These are phyloP conservation scores for Hydractinia echinata DNA, from an alignment of 30 jellyfish, hydroid and myxozoan genomes.

Conservation along the genomic window DNA sequence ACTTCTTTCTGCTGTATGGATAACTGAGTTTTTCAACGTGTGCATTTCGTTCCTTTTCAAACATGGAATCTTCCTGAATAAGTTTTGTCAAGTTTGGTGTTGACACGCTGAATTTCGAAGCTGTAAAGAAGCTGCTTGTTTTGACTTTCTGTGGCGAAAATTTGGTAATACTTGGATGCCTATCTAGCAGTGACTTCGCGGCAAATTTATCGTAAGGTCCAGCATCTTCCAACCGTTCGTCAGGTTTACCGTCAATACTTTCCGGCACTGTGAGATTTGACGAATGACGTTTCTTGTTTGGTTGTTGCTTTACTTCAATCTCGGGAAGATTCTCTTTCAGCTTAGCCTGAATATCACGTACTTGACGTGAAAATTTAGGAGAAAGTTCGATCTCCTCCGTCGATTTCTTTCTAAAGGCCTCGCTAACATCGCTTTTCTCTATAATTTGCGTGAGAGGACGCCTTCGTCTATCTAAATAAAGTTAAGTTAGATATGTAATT, in stretches of 20 bases:
- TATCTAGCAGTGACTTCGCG: conserved; percentile 52
- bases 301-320: not conserved
- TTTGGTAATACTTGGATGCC: conserved; percentile 62
- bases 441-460: conserved; percentile 62
- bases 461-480: conserved; percentile 18
- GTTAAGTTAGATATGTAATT: not conserved
- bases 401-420: not conserved
- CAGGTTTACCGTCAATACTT: conserved; percentile 2
- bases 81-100: conserved; percentile 77
- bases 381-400: conserved; percentile 2
- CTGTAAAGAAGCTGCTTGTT: conserved; percentile 40
- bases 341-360: conserved; percentile 26
- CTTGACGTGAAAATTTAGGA: conserved; percentile 14
- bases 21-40: conserved; percentile 21
- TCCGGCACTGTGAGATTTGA: not conserved
- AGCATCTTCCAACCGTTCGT: not conserved
- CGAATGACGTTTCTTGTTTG: not conserved
- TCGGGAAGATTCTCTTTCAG: conserved; percentile 53
- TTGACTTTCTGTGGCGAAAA: conserved; percentile 44
- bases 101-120: conserved; percentile 49
- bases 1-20: not conserved
- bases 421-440: conserved; percentile 2
- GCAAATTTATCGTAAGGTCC: conserved; percentile 64
- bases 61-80: conserved; percentile 58
- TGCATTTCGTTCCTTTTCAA: conserved; percentile 52